Conservation (phyloP, 2,113 vertebrate genomes). For the Sapayoa aenigma region DNA sequence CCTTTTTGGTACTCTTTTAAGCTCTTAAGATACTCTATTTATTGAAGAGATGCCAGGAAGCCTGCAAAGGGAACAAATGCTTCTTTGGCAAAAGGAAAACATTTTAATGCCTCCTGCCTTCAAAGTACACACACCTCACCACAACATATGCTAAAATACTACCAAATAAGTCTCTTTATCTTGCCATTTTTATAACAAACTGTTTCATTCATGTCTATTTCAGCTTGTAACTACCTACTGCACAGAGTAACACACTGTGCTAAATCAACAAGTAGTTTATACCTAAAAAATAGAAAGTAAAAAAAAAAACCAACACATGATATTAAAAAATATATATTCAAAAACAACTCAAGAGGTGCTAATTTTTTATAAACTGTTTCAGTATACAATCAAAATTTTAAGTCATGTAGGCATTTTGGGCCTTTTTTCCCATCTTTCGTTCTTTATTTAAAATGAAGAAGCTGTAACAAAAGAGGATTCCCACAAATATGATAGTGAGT, state of each 20-base stretch:
- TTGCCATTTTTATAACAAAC: conserved; percentile 54
- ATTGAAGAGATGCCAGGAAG: conserved; percentile 45
- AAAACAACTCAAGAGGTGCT: not conserved
- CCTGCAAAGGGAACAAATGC: conserved; percentile 52
- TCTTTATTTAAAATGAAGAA: not conserved
- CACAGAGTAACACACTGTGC: not conserved
- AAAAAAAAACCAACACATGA: not conserved
- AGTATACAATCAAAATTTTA: not conserved
- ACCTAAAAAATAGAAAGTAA: not conserved
- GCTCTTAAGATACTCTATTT: conserved; percentile 39
- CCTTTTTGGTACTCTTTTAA: conserved; percentile 42
- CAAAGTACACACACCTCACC: conserved; percentile 46
- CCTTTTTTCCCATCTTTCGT: not conserved
- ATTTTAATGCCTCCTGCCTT: conserved; percentile 51
- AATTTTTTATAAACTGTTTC: not conserved
- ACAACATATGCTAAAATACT: conserved; percentile 34
- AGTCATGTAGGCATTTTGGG: not conserved
- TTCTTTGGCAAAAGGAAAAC: conserved; percentile 60
- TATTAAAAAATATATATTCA: not conserved
- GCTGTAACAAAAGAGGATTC: conserved; percentile 6
- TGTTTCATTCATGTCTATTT: conserved; percentile 51
- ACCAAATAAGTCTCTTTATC: conserved; percentile 61
- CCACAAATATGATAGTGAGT: not conserved
- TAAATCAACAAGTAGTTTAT: conserved; percentile 19
- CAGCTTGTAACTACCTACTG: conserved; percentile 20